Base-by-base conservation (phyloP, 1,140 invertebrate species). In the Catajapyx aquilonaris region DNA sequence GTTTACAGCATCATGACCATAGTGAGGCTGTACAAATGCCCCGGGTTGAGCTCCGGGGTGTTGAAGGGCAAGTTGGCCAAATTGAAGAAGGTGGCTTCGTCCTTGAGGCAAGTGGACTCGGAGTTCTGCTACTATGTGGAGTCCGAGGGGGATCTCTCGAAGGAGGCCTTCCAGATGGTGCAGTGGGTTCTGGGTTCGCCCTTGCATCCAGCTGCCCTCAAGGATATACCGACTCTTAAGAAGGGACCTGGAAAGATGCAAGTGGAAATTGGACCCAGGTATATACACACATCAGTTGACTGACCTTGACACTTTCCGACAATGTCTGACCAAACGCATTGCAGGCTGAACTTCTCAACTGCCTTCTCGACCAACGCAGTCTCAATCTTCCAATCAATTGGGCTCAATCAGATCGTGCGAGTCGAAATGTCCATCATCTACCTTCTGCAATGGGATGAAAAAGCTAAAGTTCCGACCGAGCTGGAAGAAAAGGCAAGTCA, bases 311-410 rank as follows among this genome's bases (percentile, higher is more conserved):
- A 28, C 23, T 28, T 28, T 28, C 7, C 13, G 23, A 28, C 13
- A 13, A 28, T 13, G 7, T 28, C 13, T 9, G 23, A 13, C 13
- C 7, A 28, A 28, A 9, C 13, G 13, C 23, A 28, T 61, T 56
- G 31, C 52, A 81, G 84, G 51, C 69, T 90, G 40, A 93, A 88
- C 57, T 93, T 93, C 55, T 90, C 83, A 7, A 93, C 88, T 25
- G 73, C 88, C 1, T 86, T 86, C 51, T 94, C 86, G 1, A 91
- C 83, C 42, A 95, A 96, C 61, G 83, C 85, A 34, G 81, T 94
- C 3, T 86, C 87, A 20, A 93, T 96, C 44, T 91, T 83, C 54
- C 66, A 76, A 43, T 78, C 83, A 41, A 66, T 90, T 34, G 73
- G 79, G 5, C 54, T 93, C 4, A 54, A 57, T 18, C 65, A 73